phyloP scores from a whole-genome alignment of 2,113 vertebrate genomes.

The Caretta caretta region DNA sequence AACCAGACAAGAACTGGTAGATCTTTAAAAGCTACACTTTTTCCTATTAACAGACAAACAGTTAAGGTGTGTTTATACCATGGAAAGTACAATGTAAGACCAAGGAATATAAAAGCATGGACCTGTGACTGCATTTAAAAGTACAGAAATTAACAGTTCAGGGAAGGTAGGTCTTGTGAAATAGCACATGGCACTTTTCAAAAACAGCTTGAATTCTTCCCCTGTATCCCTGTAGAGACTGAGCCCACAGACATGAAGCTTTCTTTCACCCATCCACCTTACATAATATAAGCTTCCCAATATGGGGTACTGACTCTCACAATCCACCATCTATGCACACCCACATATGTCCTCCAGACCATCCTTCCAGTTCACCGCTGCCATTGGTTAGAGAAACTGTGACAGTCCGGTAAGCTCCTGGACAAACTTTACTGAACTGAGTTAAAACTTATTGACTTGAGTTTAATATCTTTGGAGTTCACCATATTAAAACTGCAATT shows the following conservation, averaged over 20 bases:
- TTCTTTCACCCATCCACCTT: background rate
- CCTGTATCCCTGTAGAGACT: background rate
- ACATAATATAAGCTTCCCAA: background rate
- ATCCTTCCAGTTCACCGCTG: background rate
- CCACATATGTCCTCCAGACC: background rate
- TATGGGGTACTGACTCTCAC: background rate
- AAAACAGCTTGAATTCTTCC: background rate
- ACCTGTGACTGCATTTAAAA: background rate
- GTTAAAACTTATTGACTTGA: background rate
- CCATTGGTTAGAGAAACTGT: background rate
- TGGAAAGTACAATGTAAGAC: background rate
- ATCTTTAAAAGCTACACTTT: conserved; percentile 8
- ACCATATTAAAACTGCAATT: background rate
- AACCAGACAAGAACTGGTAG: background rate
- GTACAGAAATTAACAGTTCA: background rate
- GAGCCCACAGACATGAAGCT: background rate
- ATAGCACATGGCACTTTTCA: background rate
- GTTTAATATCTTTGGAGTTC: background rate
- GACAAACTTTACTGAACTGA: background rate
- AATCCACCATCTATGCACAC: background rate
- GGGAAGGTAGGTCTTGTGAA: background rate
- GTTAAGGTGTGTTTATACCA: background rate
- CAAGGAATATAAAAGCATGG: background rate
- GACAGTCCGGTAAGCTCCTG: too few species aligned
- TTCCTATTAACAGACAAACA: background rate